phyloP scores from a whole-genome alignment of 2,113 vertebrate genomes.

The Salvelinus namaycush region DNA sequence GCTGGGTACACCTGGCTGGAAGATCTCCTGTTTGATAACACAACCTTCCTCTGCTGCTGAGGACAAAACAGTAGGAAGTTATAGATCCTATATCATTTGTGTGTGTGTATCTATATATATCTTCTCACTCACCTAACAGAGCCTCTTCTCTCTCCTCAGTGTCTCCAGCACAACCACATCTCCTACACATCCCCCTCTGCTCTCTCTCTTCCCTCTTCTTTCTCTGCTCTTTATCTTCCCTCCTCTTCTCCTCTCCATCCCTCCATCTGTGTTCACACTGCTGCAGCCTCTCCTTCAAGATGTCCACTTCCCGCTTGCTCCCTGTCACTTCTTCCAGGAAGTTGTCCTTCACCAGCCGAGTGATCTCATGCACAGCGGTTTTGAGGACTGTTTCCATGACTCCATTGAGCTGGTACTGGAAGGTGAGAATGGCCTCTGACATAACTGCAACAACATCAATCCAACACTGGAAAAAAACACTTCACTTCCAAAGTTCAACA shows the following conservation, averaged over 20 bases:
- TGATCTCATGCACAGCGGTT: no score
- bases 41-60: neutral
- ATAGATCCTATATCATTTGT: neutral
- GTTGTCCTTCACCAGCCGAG: no score
- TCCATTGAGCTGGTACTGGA: constrained; percentile 53
- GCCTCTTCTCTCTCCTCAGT: neutral
- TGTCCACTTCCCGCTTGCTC: no score
- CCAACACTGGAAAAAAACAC: neutral
- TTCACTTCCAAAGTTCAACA: no score
- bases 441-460: constrained; percentile 10
- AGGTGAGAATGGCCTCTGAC: constrained; percentile 40
- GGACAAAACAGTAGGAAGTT: neutral
- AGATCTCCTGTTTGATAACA: neutral
- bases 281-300: no score
- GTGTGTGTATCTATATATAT: no score
- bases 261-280: constrained; percentile 37
- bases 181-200: neutral
- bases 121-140: neutral
- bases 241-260: constrained; percentile 41
- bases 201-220: neutral
- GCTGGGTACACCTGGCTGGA: constrained; percentile 11
- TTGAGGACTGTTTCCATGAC: constrained; percentile 47
- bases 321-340: no score
- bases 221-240: constrained; percentile 34
- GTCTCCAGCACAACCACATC: constrained; percentile 30